These are phyloP conservation scores for Regulus satrapa DNA, from an alignment of 2,113 vertebrate genomes.

Conservation along the genomic window DNA sequence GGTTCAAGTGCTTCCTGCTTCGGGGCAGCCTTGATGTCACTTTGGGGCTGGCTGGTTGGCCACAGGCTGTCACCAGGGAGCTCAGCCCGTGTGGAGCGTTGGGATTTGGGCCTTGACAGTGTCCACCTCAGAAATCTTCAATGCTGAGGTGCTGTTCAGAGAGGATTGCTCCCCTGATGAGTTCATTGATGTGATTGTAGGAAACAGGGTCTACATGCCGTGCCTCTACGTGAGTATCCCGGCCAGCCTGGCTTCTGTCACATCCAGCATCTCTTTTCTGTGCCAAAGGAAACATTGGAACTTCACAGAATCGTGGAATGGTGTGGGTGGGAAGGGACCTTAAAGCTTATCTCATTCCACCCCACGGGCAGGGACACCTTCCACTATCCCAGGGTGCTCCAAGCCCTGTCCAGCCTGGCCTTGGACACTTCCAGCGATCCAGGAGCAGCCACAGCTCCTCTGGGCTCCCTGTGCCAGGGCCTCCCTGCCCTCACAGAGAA, in stretches of 20 bases:
- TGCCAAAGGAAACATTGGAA: neutral
- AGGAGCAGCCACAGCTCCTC: neutral
- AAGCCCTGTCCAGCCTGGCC: rapidly evolving
- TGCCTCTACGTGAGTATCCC: constrained; percentile 89
- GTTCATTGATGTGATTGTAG: constrained; percentile 97
- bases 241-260: neutral
- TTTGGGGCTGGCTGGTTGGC: neutral
- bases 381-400: rapidly evolving
- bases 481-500: neutral
- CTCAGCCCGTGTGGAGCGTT: rapidly evolving
- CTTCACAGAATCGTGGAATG: neutral
- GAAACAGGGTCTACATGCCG: constrained; percentile 97
- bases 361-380: neutral
- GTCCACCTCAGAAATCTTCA: constrained; percentile 91
- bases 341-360: neutral
- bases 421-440: neutral
- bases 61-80: neutral
- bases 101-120: constrained; percentile 71
- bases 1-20: neutral
- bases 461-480: neutral
- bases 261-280: neutral
- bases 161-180: constrained; percentile 94
- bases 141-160: constrained; percentile 94
- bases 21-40: neutral
- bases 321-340: neutral